Percentiles rank a stretch among this genome's conserved stretches.
These are phyloP conservation scores for Rhineura floridana DNA, from an alignment of 2,113 vertebrate species.

Conservation along the genomic window DNA sequence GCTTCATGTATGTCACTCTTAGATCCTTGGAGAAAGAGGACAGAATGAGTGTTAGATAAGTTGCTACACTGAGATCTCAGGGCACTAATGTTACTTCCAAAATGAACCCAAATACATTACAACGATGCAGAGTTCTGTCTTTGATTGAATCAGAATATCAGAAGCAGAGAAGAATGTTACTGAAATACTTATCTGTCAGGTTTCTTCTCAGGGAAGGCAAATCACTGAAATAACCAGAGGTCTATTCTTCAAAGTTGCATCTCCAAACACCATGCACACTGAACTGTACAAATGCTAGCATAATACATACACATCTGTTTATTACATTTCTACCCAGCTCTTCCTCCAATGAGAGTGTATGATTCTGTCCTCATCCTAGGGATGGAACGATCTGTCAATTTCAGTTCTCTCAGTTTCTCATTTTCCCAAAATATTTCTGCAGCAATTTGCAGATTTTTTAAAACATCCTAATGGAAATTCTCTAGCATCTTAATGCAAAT, in stretches of 20 bases:
- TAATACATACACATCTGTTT: not conserved
- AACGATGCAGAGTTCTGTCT: not conserved
- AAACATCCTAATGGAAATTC: too few relatives aligned
- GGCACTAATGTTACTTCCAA: not conserved
- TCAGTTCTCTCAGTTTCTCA: too few relatives aligned
- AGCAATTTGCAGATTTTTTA: too few relatives aligned
- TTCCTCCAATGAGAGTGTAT: too few relatives aligned
- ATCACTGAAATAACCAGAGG: not conserved
- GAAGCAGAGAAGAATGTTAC: not conserved
- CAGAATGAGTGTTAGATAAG: not conserved
- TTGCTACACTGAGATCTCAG: not conserved
- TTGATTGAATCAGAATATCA: not conserved
- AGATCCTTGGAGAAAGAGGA: not conserved
- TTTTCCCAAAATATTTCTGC: too few relatives aligned
- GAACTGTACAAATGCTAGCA: not conserved
- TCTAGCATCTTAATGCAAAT: too few relatives aligned
- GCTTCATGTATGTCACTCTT: not conserved
- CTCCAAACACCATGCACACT: not conserved
- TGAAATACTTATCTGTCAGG: not conserved
- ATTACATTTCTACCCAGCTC: too few relatives aligned
- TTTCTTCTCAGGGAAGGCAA: not conserved
- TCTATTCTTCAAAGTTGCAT: not conserved
- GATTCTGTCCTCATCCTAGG: too few relatives aligned
- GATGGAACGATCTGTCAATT: too few relatives aligned
- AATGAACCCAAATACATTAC: not conserved